Percentiles rank a stretch among this genome's conserved stretches.
Evolutionary conservation across 2,797 vertebrate species (phyloP).

Genomic region (Myotis daubentonii): DNA sequence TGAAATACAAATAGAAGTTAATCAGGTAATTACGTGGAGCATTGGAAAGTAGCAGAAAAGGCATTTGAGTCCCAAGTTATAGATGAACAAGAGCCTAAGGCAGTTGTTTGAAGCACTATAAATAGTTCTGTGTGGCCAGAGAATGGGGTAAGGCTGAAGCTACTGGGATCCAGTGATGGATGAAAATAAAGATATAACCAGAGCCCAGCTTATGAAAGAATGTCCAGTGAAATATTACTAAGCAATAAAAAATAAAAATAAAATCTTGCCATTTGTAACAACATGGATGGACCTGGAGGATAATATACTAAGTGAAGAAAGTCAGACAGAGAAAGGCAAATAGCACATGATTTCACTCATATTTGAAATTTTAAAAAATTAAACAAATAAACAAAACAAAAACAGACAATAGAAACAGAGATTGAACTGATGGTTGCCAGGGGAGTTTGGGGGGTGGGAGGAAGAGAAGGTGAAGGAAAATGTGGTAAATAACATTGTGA

Average conservation of each 20-base stretch:
- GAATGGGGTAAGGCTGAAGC: not conserved
- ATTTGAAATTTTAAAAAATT: not conserved
- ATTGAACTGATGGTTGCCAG: no score
- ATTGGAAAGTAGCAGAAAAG: not conserved
- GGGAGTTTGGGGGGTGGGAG: not conserved
- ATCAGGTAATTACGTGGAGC: not conserved
- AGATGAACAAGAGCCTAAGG: not conserved
- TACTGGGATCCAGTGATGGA: not conserved
- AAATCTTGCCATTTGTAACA: not conserved
- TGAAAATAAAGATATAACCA: not conserved
- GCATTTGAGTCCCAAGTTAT: not conserved
- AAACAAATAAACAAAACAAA: not conserved
- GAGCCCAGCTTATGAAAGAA: not conserved
- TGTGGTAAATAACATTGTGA: not conserved
- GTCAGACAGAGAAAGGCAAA: not conserved
- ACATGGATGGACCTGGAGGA: not conserved
- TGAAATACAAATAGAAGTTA: not conserved
- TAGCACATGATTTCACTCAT: not conserved
- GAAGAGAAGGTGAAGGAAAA: not conserved
- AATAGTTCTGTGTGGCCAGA: not conserved
- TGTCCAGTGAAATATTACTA: not conserved
- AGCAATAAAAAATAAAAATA: not conserved
- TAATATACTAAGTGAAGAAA: not conserved
- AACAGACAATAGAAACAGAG: not conserved
- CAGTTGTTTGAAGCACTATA: not conserved